phyloP scores from a whole-genome alignment of 2,113 vertebrate genomes.

The Deroptyus accipitrinus region DNA sequence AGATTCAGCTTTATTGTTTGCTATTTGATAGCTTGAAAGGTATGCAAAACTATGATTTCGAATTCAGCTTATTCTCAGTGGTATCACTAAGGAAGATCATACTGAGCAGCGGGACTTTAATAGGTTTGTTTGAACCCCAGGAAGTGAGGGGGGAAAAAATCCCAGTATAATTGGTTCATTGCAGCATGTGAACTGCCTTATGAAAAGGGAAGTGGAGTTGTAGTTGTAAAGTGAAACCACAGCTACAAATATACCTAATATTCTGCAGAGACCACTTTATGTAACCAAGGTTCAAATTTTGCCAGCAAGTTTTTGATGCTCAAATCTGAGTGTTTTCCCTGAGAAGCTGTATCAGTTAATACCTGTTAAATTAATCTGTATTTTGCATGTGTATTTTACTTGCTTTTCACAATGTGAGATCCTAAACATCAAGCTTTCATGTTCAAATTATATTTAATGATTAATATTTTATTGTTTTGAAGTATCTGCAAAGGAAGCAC shows the following conservation, averaged over 20 bases:
- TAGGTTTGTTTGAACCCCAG: slow-evolving; percentile 68
- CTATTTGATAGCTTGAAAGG: slow-evolving; percentile 62
- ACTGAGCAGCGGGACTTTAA: slow-evolving; percentile 64
- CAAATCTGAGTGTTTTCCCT: slow-evolving; percentile 11
- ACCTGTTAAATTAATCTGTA: not conserved
- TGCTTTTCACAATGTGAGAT: not conserved
- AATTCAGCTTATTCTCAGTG: slow-evolving; percentile 65
- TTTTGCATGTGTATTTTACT: not conserved
- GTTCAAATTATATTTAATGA: not conserved
- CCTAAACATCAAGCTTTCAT: not conserved
- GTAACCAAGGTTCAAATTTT: slow-evolving; percentile 45
- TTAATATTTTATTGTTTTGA: not conserved
- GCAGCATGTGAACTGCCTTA: slow-evolving; percentile 65
- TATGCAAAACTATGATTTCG: slow-evolving; percentile 68
- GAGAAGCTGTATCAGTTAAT: not conserved
- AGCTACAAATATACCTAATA: slow-evolving; percentile 59
- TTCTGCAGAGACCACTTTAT: slow-evolving; percentile 27
- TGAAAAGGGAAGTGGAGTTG: slow-evolving; percentile 59
- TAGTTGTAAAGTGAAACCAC: slow-evolving; percentile 54
- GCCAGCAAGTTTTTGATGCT: slow-evolving; percentile 11
- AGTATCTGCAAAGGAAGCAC: not conserved
- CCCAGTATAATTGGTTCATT: slow-evolving; percentile 63
- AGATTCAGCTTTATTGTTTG: slow-evolving; percentile 43
- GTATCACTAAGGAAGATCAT: slow-evolving; percentile 63
- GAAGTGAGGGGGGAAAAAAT: slow-evolving; percentile 45